phyloP scores from a whole-genome alignment of 2,113 vertebrate species.

The Zootoca vivipara region DNA sequence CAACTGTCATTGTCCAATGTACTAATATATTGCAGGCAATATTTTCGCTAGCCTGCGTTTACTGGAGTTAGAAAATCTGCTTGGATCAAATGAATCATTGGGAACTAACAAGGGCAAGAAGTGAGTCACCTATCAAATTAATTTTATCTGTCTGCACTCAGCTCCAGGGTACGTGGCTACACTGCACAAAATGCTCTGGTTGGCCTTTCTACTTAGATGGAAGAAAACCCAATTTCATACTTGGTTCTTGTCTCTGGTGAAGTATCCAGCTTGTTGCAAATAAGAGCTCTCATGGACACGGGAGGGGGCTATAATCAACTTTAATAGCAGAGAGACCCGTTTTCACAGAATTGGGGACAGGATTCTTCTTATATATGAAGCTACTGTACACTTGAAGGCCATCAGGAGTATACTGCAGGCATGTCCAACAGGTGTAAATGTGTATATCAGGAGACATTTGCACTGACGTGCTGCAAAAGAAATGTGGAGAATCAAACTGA shows the following conservation, averaged over 20 bases:
- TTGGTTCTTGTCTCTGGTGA: not conserved
- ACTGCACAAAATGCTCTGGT: not conserved
- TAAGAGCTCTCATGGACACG: not conserved
- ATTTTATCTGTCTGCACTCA: constrained; percentile 39
- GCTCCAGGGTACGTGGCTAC: constrained; percentile 35
- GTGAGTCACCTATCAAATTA: constrained; percentile 48
- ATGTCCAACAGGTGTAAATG: too few species aligned
- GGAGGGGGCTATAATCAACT: not conserved
- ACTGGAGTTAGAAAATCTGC: constrained; percentile 34
- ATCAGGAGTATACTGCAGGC: too few species aligned
- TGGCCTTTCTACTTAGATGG: constrained; percentile 14
- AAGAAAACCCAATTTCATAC: constrained; percentile 6
- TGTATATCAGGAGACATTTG: too few species aligned
- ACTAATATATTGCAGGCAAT: not conserved
- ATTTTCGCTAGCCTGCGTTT: constrained; percentile 11
- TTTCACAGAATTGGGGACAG: not conserved
- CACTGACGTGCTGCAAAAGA: too few species aligned
- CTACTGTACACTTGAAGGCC: too few species aligned
- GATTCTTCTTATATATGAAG: not conserved
- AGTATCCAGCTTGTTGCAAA: constrained; percentile 8
- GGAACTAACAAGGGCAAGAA: constrained; percentile 45
- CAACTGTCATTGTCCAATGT: not conserved
- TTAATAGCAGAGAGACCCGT: not conserved
- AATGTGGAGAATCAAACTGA: too few species aligned
- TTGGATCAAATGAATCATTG: constrained; percentile 51